Evolutionary conservation across 2,797 vertebrate genomes (phyloP).

Genomic region (Falco cherrug): DNA sequence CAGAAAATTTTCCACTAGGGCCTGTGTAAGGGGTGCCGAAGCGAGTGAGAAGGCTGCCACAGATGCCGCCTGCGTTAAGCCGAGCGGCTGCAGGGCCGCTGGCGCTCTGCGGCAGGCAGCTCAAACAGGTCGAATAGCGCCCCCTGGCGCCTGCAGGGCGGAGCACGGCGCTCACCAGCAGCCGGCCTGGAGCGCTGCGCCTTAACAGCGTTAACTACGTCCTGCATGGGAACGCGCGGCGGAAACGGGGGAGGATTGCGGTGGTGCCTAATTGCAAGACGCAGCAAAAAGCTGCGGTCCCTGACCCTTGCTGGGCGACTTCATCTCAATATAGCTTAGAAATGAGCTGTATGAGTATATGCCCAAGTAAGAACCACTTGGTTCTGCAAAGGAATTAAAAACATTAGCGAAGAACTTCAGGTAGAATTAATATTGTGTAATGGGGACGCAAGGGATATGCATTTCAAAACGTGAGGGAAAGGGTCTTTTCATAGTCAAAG

Average conservation of each 20-base stretch:
- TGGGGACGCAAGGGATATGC: not conserved
- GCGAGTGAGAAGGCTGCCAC: not conserved
- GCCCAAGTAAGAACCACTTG: not conserved
- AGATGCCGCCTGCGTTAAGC: too few species aligned
- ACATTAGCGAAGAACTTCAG: not conserved
- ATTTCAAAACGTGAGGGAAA: not conserved
- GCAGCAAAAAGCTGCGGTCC: not conserved
- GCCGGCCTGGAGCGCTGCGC: not conserved
- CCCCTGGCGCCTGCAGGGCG: slow-evolving; percentile 65
- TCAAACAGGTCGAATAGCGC: slow-evolving; percentile 36
- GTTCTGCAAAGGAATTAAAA: not conserved
- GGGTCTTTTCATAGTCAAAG: not conserved
- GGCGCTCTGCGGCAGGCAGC: not conserved
- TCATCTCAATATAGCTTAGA: fast-evolving
- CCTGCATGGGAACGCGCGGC: not conserved
- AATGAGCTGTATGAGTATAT: fast-evolving
- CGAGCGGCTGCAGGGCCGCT: fast-evolving
- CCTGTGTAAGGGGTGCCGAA: not conserved
- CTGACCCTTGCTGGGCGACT: not conserved
- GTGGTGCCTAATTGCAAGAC: not conserved
- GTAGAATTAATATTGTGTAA: not conserved
- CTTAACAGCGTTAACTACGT: too few species aligned
- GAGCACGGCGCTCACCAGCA: not conserved
- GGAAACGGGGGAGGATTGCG: not conserved
- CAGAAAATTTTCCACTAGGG: not conserved